Percentiles rank a stretch among this genome's conserved stretches.
Evolutionary conservation across 2,888 invertebrate genomes (phyloP).

Genomic region (Phlogophora meticulosa): DNA sequence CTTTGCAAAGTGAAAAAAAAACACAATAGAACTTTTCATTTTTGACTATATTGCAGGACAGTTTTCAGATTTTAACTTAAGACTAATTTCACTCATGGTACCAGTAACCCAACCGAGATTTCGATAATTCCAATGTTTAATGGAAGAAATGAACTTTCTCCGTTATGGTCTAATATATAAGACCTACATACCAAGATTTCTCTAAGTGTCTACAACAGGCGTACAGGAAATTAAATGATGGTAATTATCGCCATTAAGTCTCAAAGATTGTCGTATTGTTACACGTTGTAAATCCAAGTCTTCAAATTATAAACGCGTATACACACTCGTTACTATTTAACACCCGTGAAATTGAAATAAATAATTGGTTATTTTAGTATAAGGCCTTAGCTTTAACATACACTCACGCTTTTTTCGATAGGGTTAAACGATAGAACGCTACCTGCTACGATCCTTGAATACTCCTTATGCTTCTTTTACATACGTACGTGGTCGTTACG

Average conservation of each 20-base stretch:
- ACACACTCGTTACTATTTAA: not conserved
- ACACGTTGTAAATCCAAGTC: conserved; percentile 6
- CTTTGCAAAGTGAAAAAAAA: too few species aligned
- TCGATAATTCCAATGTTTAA: not conserved
- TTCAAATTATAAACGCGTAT: not conserved
- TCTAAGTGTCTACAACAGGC: conserved; percentile 20
- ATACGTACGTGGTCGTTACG: too few species aligned
- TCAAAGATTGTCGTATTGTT: conserved; percentile 18
- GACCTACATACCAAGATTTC: conserved; percentile 46
- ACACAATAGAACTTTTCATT: not conserved
- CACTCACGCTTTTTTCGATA: too few species aligned
- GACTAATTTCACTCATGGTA: not conserved
- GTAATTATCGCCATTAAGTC: conserved; percentile 19
- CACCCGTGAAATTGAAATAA: conserved; percentile 15
- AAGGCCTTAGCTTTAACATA: too few species aligned
- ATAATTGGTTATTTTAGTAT: not conserved
- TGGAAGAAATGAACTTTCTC: conserved; percentile 24
- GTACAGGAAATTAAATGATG: conserved; percentile 36
- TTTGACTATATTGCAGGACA: not conserved
- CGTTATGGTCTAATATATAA: conserved; percentile 42
- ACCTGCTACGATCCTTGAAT: too few species aligned
- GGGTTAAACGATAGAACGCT: too few species aligned
- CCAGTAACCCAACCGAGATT: not conserved
- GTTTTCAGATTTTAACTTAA: not conserved
- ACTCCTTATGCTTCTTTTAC: too few species aligned